Evolutionary conservation across 2,888 invertebrate species (phyloP).

Genomic region (Drosophila atripex): DNA sequence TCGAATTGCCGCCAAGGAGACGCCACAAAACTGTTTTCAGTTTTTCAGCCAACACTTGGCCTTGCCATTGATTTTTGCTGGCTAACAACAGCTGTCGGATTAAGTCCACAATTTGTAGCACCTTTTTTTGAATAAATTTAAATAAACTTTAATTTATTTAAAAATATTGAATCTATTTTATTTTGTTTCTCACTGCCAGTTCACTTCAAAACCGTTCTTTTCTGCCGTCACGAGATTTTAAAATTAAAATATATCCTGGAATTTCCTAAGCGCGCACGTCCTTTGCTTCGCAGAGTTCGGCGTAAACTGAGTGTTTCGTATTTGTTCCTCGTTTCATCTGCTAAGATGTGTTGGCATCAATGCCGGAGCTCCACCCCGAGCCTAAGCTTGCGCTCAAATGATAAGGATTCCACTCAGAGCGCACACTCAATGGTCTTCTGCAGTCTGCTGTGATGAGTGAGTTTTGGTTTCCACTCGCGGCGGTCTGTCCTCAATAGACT

Average conservation of each 20-base stretch:
- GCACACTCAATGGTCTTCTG: neutral
- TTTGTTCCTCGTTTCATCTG: conserved; percentile 45
- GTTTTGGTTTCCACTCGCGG: neutral
- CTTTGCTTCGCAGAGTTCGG: conserved; percentile 82
- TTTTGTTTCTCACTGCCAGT: neutral
- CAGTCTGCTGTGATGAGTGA: conserved; percentile 1
- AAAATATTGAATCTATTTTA: neutral
- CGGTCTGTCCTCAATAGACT: neutral
- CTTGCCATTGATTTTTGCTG: conserved; percentile 45
- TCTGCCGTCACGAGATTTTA: conserved; percentile 35
- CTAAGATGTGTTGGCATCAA: conserved; percentile 51
- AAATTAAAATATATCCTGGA: conserved; percentile 9
- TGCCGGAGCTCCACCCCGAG: conserved; percentile 9
- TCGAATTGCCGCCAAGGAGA: conserved; percentile 45
- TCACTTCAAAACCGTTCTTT: neutral
- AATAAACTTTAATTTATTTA: conserved; percentile 1
- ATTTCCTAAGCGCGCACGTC: conserved; percentile 59
- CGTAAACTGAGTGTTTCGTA: conserved; percentile 76
- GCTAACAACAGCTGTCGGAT: conserved; percentile 21
- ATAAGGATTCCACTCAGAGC: conserved; percentile 18
- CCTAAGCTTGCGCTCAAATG: conserved; percentile 44
- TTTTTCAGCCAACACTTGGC: conserved; percentile 22
- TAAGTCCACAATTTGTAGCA: neutral
- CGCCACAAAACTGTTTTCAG: conserved; percentile 31
- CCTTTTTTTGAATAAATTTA: neutral